Percentiles rank a stretch among this genome's conserved stretches.
These are phyloP conservation scores for Hirudo medicinalis DNA, from an alignment of 1,140 invertebrate species.

Conservation along the genomic window DNA sequence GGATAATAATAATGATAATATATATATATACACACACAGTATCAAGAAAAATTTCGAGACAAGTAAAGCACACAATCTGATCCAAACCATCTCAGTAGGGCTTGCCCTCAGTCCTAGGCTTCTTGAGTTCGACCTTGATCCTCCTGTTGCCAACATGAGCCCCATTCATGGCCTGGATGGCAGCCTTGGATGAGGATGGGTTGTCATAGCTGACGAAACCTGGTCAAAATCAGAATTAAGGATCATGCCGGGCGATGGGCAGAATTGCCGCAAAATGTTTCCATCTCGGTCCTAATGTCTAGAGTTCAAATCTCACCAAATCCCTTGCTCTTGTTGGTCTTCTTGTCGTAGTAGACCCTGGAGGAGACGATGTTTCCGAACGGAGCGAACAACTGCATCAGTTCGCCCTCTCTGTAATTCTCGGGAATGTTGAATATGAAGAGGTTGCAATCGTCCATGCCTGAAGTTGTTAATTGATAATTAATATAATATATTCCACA, in stretches of 20 bases:
- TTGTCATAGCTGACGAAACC: conserved; percentile 99
- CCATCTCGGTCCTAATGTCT: too few species aligned
- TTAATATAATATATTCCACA: too few species aligned
- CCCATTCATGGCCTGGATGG: conserved; percentile 98
- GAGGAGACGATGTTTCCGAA: conserved; percentile 98
- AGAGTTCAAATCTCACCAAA: conserved; percentile 64
- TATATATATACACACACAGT: too few species aligned
- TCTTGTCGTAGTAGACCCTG: conserved; percentile 97
- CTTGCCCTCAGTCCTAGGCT: conserved; percentile 47
- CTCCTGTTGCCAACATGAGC: conserved; percentile 98
- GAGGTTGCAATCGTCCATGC: conserved; percentile 97
- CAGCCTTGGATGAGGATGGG: conserved; percentile 85
- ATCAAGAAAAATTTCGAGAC: too few species aligned
- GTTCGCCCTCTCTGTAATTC: conserved; percentile 92
- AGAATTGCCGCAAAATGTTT: too few species aligned
- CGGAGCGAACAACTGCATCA: conserved; percentile 98
- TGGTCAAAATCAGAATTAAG: conserved; percentile 49
- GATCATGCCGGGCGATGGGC: neutral
- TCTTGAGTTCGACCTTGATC: conserved; percentile 96
- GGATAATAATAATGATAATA: too few species aligned
- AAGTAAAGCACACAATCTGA: too few species aligned
- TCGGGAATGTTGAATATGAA: conserved; percentile 99
- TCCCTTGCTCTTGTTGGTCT: conserved; percentile 99
- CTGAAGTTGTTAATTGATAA: conserved; percentile 32
- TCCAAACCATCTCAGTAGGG: conserved; percentile 7